Base-by-base conservation (phyloP, 2,888 invertebrate genomes). In the Mayetiola destructor region DNA sequence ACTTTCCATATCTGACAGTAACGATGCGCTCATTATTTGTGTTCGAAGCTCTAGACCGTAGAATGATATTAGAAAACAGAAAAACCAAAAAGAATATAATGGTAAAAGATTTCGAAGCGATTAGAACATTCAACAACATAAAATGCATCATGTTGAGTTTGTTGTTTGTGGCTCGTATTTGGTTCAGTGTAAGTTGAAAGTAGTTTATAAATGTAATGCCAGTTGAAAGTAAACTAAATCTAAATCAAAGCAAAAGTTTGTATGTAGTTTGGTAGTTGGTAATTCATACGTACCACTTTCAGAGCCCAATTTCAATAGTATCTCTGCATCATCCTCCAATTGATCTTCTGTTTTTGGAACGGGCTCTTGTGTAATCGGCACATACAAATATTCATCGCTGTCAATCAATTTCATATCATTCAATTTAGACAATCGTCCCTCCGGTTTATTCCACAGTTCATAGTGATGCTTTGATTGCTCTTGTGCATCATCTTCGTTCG, bases 261-360 rank as follows among this genome's bases (percentile, higher is more conserved):
- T 29, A 27, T 23, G 3, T 52, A 56, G 12, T 12, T n/a, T n/a
- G n/a, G n/a, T n/a, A n/a, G n/a, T n/a, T n/a, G n/a, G n/a, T n/a
- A n/a, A n/a, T n/a, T n/a, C 2, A 40, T 40, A 52, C 53, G 16
- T 27, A 68, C 71, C 72, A 10, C 88, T 84, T 64, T 89, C 85
- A 1, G 90, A 85, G 2, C 93, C 93, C 29, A 96, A 75, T 63
- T 88, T 85, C 55, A 92, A 78, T 76, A 97, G 81, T 56, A 90
- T 81, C 68, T 92, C 88, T 0, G 92, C 88, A 68, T 96, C 94
- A 67, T 93, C 91, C 67, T 93, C 90, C 59, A 96, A 72, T 70
- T 94, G 89, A 73, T 97, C 97, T 70, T 99, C 97, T 1, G 97
- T 97, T 78, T 96, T 90, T 12, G 96, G 95, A 4, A 92, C 88